Conservation (phyloP, 2,888 invertebrate species). For the Callyntrura guangdongensis region DNA sequence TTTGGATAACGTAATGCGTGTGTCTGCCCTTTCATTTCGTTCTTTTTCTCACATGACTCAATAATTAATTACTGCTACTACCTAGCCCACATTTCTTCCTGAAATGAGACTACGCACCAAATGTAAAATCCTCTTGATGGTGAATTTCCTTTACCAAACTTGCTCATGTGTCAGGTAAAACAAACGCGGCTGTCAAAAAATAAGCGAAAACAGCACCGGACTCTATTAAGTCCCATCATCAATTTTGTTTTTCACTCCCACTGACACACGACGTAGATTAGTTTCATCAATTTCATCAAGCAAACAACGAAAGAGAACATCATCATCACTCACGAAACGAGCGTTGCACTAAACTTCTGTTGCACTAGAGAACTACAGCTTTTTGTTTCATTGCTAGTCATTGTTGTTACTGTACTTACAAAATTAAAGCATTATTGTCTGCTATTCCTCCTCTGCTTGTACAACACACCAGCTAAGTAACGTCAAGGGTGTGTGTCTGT, state of each 20-base stretch:
- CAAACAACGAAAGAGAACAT: slow-evolving; percentile 61
- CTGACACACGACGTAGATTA: slow-evolving; percentile 76
- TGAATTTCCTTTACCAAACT: slow-evolving; percentile 42
- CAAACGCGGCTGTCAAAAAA: slow-evolving; percentile 74
- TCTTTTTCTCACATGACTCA: slow-evolving; percentile 66
- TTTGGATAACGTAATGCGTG: not conserved
- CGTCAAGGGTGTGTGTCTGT: slow-evolving; percentile 31
- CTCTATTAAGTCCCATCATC: slow-evolving; percentile 77
- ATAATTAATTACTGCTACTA: slow-evolving; percentile 69
- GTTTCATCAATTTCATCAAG: slow-evolving; percentile 76
- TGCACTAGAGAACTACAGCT: not conserved
- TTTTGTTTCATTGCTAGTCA: slow-evolving; percentile 7
- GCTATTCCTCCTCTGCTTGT: slow-evolving; percentile 3
- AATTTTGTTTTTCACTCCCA: slow-evolving; percentile 76
- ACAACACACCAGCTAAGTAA: slow-evolving; percentile 21
- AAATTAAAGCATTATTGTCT: slow-evolving; percentile 34
- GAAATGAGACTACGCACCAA: not conserved
- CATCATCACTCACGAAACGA: slow-evolving; percentile 67
- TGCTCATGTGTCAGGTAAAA: slow-evolving; percentile 71
- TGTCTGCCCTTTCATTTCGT: slow-evolving; percentile 16
- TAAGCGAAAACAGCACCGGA: slow-evolving; percentile 70
- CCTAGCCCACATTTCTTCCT: slow-evolving; percentile 20
- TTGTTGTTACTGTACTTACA: slow-evolving; percentile 11
- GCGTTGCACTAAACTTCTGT: slow-evolving; percentile 29
- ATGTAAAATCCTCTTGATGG: slow-evolving; percentile 38